Conservation (phyloP, 2,797 vertebrate genomes). For the Clarias platycephalus region DNA sequence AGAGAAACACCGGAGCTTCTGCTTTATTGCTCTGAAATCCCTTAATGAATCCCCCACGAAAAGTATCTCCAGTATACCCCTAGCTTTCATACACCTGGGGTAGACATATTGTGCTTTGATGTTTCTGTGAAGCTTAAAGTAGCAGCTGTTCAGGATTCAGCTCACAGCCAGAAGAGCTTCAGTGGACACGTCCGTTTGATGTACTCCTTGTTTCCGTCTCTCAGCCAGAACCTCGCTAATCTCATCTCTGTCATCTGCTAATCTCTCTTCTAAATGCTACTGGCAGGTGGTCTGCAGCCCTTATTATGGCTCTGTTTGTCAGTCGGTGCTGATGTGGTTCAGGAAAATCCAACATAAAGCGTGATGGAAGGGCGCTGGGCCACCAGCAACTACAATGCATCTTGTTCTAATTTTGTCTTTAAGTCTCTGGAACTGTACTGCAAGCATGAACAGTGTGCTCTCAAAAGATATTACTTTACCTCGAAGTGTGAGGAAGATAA, state of each 20-base stretch:
- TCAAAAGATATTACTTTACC: background rate
- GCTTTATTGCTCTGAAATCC: background rate
- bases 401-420: background rate
- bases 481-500: background rate
- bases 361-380: background rate
- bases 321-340: background rate
- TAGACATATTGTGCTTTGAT: slow-evolving; percentile 14
- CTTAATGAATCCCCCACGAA: background rate
- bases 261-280: slow-evolving; percentile 15
- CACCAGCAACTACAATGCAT: background rate
- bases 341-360: background rate
- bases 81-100: background rate
- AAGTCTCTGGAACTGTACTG: background rate
- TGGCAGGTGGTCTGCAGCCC: background rate
- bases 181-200: slow-evolving; percentile 7
- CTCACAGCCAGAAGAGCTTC: background rate
- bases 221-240: slow-evolving; percentile 1
- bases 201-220: slow-evolving; percentile 2
- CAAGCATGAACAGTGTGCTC: background rate
- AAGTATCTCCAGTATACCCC: background rate
- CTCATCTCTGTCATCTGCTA: slow-evolving; percentile 16
- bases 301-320: background rate
- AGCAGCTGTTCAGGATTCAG: slow-evolving; percentile 23
- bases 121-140: background rate
- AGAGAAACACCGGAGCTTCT: background rate